phyloP scores from a whole-genome alignment of 2,888 invertebrate species.

The Trachelus stipa region DNA sequence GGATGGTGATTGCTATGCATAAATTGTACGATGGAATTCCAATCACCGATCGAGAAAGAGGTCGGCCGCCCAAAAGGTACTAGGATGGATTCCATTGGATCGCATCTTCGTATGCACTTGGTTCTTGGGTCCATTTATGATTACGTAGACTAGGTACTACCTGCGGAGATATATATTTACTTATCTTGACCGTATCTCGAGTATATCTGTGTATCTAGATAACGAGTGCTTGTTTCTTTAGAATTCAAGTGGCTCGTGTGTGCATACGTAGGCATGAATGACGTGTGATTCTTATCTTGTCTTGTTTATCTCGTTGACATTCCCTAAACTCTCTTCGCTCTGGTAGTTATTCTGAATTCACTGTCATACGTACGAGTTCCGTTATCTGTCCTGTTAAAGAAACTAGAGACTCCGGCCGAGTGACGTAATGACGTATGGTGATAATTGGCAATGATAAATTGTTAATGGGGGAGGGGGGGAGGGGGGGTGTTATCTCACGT shows the following conservation, averaged over 20 bases:
- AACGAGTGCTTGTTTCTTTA: neutral
- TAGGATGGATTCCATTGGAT: neutral
- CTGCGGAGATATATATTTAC: neutral
- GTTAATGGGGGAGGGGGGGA: neutral
- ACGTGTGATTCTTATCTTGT: neutral
- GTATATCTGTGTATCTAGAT: neutral
- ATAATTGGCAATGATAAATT: neutral
- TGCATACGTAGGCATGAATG: neutral
- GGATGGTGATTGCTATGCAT: conserved; percentile 23
- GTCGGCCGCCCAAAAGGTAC: conserved; percentile 22
- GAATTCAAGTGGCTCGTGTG: neutral
- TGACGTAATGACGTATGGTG: neutral
- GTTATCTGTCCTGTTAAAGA: neutral
- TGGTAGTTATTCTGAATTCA: neutral
- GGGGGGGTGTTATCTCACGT: neutral
- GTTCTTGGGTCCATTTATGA: neutral
- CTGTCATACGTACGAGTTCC: neutral
- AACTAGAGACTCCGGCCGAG: neutral
- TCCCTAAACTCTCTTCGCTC: neutral
- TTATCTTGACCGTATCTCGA: neutral
- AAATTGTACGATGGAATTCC: conserved; percentile 27
- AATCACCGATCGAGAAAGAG: conserved; percentile 21
- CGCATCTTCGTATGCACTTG: neutral
- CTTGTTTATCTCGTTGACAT: neutral
- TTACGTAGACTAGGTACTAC: neutral